Percentiles rank a stretch among this genome's conserved stretches.
phyloP scores from a whole-genome alignment of 2,113 vertebrate species.

The Sceloporus tristichus region DNA sequence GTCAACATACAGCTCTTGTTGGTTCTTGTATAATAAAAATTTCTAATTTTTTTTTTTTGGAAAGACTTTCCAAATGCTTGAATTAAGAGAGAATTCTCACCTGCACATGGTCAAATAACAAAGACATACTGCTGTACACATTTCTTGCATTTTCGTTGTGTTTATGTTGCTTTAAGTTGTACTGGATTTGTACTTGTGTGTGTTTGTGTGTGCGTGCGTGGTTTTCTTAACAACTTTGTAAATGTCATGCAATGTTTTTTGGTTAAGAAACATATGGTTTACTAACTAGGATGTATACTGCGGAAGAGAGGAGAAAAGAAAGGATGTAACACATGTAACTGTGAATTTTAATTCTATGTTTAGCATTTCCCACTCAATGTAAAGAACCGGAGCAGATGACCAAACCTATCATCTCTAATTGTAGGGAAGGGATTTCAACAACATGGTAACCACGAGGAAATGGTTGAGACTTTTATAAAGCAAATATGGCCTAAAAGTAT shows the following conservation, averaged over 20 bases:
- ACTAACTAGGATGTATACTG: conserved; percentile 47
- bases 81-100: neutral
- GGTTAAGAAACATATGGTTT: conserved; percentile 59
- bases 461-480: conserved; percentile 38
- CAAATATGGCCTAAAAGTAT: conserved; percentile 18
- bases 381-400: conserved; percentile 61
- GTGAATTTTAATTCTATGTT: conserved; percentile 66
- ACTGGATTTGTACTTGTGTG: neutral
- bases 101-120: neutral
- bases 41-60: neutral
- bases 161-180: neutral
- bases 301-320: conserved; percentile 50
- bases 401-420: conserved; percentile 71
- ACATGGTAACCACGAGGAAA: conserved; percentile 56
- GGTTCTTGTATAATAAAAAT: neutral
- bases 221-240: conserved; percentile 12
- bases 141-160: neutral
- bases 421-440: conserved; percentile 63
- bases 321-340: conserved; percentile 64
- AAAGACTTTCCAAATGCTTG: neutral
- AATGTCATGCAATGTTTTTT: conserved; percentile 35
- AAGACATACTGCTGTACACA: neutral
- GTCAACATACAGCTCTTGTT: neutral
- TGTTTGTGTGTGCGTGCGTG: neutral
- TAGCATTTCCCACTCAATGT: conserved; percentile 61